phyloP scores from a whole-genome alignment of 2,888 invertebrate species.

The Eutolmus rufibarbis region DNA sequence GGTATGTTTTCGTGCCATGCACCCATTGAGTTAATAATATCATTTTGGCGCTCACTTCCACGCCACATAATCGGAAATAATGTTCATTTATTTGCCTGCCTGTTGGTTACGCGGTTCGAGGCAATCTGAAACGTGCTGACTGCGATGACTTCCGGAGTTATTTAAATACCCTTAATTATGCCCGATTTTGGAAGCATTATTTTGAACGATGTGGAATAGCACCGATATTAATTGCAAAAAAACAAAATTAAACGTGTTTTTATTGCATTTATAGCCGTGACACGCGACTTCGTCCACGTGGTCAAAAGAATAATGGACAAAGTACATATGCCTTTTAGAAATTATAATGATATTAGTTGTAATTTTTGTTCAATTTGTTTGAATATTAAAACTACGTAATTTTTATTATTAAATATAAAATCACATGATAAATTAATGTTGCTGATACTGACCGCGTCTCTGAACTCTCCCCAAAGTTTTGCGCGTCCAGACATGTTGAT shows the following conservation, averaged over 20 bases:
- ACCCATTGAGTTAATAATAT: neutral
- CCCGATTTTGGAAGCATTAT: neutral
- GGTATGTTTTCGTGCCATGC: neutral
- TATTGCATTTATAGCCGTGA: neutral
- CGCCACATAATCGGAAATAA: neutral
- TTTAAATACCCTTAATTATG: neutral
- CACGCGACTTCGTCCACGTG: no score
- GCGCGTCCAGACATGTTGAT: no score
- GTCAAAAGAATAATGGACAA: no score
- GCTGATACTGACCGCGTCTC: no score
- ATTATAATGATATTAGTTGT: no score
- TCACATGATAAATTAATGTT: no score
- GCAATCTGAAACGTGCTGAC: neutral
- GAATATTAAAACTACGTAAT: no score
- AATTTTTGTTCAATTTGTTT: no score
- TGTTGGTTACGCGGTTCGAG: neutral
- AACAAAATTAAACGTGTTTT: neutral
- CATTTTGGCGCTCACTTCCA: neutral
- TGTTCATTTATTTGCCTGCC: neutral
- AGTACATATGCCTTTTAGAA: no score
- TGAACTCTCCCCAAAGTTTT: no score
- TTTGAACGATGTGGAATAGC: neutral
- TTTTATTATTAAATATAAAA: no score
- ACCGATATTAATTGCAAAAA: neutral
- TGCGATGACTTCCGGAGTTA: neutral